These are phyloP conservation scores for Rhogogaster chlorosoma DNA, from an alignment of 2,888 invertebrate species.

Conservation along the genomic window DNA sequence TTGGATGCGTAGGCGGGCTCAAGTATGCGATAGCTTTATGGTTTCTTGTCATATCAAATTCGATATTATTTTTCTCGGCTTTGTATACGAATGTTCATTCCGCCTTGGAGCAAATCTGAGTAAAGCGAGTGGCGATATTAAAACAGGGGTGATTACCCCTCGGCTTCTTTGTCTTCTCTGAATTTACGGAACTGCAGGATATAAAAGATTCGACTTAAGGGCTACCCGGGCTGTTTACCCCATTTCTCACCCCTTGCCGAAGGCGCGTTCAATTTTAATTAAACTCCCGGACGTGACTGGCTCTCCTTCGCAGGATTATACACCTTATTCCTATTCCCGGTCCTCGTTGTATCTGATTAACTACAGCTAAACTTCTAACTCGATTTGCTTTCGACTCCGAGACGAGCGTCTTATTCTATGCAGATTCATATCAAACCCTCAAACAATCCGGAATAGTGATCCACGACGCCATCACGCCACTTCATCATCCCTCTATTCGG, in stretches of 20 bases:
- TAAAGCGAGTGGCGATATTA: no score
- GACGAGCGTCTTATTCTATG: not conserved
- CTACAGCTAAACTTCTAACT: constrained; percentile 1
- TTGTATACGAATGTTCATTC: not conserved
- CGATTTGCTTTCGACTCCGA: not conserved
- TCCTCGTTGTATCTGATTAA: constrained; percentile 1
- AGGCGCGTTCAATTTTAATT: not conserved
- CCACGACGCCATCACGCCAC: not conserved
- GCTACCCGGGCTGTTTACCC: not conserved
- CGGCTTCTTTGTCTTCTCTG: not conserved
- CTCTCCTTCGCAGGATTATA: not conserved
- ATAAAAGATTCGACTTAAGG: not conserved
- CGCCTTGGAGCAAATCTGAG: no score
- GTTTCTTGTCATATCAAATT: not conserved
- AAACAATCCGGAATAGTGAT: not conserved
- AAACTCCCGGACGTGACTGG: not conserved
- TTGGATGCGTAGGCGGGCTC: not conserved
- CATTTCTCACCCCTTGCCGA: not conserved
- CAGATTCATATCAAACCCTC: not conserved
- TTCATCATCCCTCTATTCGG: not conserved
- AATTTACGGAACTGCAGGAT: not conserved
- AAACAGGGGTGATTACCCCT: not conserved
- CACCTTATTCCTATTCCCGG: not conserved
- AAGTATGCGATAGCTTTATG: not conserved
- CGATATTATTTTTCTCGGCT: not conserved